A percentile compares a stretch with the other conserved stretches of the same genome.
Evolutionary conservation across 1,140 invertebrate species (phyloP).

Genomic region (Panagrolaimus sp.): DNA sequence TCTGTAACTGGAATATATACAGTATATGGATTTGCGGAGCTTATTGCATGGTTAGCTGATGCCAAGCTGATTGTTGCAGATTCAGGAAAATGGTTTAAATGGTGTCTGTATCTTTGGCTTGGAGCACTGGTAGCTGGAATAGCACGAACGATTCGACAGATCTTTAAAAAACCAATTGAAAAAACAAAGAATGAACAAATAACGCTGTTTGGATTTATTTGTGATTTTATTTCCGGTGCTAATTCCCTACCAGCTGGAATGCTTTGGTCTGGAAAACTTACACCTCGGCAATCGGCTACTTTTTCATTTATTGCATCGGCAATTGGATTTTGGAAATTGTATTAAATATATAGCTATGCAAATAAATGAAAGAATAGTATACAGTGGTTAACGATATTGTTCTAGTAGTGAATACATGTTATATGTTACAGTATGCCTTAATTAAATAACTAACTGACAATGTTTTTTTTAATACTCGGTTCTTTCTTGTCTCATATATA

Average conservation of each 20-base stretch:
- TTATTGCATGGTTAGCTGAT: constrained; percentile 33
- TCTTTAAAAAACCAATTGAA: constrained; percentile 24
- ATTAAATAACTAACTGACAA: too few relatives aligned
- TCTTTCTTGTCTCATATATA: too few relatives aligned
- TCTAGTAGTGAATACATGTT: too few relatives aligned
- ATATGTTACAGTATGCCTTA: too few relatives aligned
- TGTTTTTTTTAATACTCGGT: too few relatives aligned
- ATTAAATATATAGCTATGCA: constrained; percentile 15
- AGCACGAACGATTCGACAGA: constrained; percentile 17
- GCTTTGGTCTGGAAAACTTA: constrained; percentile 36
- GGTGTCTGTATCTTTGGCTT: constrained; percentile 39
- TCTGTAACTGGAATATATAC: constrained; percentile 38
- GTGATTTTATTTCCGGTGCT: constrained; percentile 29
- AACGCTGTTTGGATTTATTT: constrained; percentile 18
- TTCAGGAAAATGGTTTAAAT: constrained; percentile 26
- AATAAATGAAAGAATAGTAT: neutral
- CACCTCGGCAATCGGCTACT: constrained; percentile 19
- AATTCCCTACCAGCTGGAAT: constrained; percentile 24
- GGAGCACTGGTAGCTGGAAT: constrained; percentile 33
- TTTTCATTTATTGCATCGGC: constrained; percentile 33
- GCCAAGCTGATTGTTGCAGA: constrained; percentile 30
- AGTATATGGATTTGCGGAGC: constrained; percentile 36
- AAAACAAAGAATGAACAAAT: constrained; percentile 27
- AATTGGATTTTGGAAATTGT: constrained; percentile 37
- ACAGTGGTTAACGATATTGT: too few relatives aligned